Conservation (phyloP, 2,113 vertebrate species). For the Ptilorrhoa leucosticta region DNA sequence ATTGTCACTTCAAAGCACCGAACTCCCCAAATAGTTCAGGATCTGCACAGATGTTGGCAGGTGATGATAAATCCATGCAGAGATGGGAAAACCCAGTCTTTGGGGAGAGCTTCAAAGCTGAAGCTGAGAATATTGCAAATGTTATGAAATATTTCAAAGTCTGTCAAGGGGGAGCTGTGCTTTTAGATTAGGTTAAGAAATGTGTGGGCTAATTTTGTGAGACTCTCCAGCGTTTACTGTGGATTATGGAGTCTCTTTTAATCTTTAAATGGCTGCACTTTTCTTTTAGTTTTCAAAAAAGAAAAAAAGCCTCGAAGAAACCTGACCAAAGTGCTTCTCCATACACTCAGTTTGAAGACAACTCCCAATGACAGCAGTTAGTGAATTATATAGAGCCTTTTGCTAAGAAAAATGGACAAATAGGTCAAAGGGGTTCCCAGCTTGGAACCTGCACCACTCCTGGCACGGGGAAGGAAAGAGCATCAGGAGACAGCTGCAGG, state of each 20-base stretch:
- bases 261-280: not conserved
- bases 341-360: not conserved
- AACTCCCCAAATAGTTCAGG: not conserved
- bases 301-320: not conserved
- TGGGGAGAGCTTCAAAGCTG: slow-evolving; percentile 28
- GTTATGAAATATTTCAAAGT: slow-evolving; percentile 1
- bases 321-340: not conserved
- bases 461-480: not conserved
- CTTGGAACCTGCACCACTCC: not conserved
- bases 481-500: not conserved
- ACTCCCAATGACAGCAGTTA: not conserved
- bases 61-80: slow-evolving; percentile 25
- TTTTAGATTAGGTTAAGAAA: not conserved
- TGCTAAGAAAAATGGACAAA: not conserved
- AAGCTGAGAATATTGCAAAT: not conserved
- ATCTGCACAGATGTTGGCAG: not conserved
- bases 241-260: not conserved
- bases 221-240: not conserved
- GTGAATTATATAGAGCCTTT: not conserved
- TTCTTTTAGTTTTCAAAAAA: not conserved
- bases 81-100: not conserved
- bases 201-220: not conserved
- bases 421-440: not conserved
- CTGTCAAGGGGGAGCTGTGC: not conserved
- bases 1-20: slow-evolving; percentile 12